Base-by-base conservation (phyloP, 2,113 vertebrate genomes). In the Marcusenius ussheri region DNA sequence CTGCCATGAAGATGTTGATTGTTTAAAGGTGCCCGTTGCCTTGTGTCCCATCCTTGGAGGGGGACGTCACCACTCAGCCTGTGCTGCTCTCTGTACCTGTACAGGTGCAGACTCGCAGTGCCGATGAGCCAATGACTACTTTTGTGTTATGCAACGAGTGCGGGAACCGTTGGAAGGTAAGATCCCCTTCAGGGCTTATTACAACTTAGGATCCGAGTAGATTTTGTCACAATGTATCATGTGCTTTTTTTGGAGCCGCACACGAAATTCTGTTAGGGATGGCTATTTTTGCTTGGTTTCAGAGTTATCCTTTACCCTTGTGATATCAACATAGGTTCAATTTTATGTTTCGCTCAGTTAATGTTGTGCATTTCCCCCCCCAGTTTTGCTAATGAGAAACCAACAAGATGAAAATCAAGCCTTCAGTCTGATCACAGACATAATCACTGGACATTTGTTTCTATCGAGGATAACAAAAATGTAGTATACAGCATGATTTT, bases 61-160 rank as follows among this genome's bases (percentile, higher is more conserved):
- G 42, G 17, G 9, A 62, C 24, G 21, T 45, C 24, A 5, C 35
- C 11, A 0, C 10, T 39, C 8, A 35, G 50, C 39, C 3, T 13
- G 51, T 58, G 39, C 10, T 27, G 6, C 24, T 85, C 4, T 86
- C 51, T 89, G 35, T 0, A 0, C 80, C 70, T 27, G 42, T 88
- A 83, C 89, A 99, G 98, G 98, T 99, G 89, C 98, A 99, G 94
- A 99, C 98, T 0, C 97, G 98, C 77, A 99, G 98, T 0, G 98
- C 98, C 0, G 98, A 99, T 2, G 98, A 99, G 93, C 98, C 98
- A 53, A 99, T 99, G 98, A 99, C 98, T 1, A 99, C 98, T 0
- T 99, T 99, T 27, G 97, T 98, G 92, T 94, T 99, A 90, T 99
- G 98, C 93, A 99, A 99, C 0, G 98, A 99, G 89, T 99, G 98